Conservation (phyloP, 1,140 invertebrate genomes). For the Alviniconcha marisindica region DNA sequence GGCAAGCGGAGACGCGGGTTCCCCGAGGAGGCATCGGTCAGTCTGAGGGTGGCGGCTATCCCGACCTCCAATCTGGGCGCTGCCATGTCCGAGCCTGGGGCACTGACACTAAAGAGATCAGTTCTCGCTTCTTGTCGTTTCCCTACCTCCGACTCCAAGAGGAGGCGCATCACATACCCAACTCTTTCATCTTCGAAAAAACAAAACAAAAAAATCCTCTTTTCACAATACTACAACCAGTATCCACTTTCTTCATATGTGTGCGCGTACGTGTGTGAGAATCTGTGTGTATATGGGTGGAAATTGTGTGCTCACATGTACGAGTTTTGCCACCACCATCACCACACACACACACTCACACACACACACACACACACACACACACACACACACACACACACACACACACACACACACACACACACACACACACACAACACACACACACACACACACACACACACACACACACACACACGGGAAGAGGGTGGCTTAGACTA, state of each 20-base stretch:
- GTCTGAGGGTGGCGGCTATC: slow-evolving; percentile 31
- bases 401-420: not conserved
- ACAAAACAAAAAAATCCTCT: too few species aligned
- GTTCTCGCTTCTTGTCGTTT: not conserved
- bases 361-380: not conserved
- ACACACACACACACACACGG: not conserved
- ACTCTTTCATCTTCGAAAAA: too few species aligned
- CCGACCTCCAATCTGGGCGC: not conserved
- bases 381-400: not conserved
- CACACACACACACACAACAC: too few species aligned
- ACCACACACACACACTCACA: not conserved
- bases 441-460: too few species aligned
- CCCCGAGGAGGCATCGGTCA: slow-evolving; percentile 31
- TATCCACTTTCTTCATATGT: too few species aligned
- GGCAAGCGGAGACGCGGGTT: not conserved
- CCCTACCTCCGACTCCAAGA: not conserved
- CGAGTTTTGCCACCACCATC: too few species aligned
- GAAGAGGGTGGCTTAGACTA: not conserved
- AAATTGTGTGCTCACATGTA: too few species aligned
- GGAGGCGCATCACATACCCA: too few species aligned
- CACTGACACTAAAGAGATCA: not conserved
- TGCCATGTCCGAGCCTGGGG: not conserved
- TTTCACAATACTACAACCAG: too few species aligned
- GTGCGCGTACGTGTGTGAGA: too few species aligned
- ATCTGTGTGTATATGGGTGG: too few species aligned